phyloP scores from a whole-genome alignment of 1,140 invertebrate species.

The Heliconius hermathena region DNA sequence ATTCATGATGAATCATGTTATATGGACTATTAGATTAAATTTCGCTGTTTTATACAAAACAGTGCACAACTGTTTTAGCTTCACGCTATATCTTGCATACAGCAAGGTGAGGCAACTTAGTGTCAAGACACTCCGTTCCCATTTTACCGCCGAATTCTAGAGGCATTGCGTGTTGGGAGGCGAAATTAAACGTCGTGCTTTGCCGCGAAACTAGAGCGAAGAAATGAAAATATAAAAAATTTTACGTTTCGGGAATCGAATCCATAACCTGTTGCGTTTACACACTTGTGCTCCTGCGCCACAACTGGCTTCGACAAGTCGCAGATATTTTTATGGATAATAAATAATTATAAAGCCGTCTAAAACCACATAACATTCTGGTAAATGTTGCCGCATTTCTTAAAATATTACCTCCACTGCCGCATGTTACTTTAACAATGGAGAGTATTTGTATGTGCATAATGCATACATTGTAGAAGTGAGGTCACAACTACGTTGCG shows the following conservation, averaged over 20 bases:
- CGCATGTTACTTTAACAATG: slow-evolving; percentile 34
- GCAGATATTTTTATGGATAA: not conserved
- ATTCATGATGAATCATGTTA: not conserved
- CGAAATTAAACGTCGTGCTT: too few relatives aligned
- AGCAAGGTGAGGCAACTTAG: too few relatives aligned
- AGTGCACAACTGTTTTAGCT: not conserved
- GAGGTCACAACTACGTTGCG: slow-evolving; percentile 39
- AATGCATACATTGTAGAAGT: slow-evolving; percentile 32
- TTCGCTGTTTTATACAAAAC: not conserved
- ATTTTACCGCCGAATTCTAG: too few relatives aligned
- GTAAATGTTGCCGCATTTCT: slow-evolving; percentile 15
- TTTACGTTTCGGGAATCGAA: too few relatives aligned
- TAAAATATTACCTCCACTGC: slow-evolving; percentile 15
- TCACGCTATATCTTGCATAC: too few relatives aligned
- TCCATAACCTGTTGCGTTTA: too few relatives aligned
- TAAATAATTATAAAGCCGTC: slow-evolving; percentile 10
- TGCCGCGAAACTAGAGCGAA: too few relatives aligned
- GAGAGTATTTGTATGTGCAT: slow-evolving; percentile 35
- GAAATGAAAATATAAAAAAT: too few relatives aligned
- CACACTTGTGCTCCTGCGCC: too few relatives aligned
- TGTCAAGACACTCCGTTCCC: too few relatives aligned
- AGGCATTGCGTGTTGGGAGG: too few relatives aligned
- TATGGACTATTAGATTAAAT: not conserved
- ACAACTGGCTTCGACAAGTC: too few relatives aligned
- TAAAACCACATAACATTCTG: not conserved